Conservation (phyloP, 2,797 vertebrate genomes). For the Chiloscyllium punctatum region DNA sequence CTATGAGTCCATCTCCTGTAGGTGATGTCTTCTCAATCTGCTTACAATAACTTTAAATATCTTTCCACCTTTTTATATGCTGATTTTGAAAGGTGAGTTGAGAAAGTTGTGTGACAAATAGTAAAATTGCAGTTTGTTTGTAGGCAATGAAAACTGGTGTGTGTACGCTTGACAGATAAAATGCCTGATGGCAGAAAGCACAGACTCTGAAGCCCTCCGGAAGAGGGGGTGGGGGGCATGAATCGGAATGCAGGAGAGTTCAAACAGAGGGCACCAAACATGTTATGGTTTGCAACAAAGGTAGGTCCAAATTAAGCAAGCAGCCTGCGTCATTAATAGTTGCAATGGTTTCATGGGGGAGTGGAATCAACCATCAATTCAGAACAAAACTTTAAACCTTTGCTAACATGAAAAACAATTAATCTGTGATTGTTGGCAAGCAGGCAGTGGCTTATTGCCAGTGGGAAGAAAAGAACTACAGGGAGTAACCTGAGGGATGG, state of each 20-base stretch:
- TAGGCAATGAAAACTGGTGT: neutral
- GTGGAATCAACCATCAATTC: conserved; percentile 28
- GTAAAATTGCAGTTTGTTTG: neutral
- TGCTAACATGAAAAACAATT: conserved; percentile 34
- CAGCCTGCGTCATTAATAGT: conserved; percentile 20
- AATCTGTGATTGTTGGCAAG: conserved; percentile 32
- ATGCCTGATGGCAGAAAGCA: conserved; percentile 11
- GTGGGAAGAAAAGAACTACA: conserved; percentile 34
- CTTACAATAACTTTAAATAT: neutral
- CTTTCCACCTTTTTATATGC: neutral
- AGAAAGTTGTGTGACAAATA: neutral
- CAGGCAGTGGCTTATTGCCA: conserved; percentile 30
- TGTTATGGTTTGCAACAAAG: conserved; percentile 11
- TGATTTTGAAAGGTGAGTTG: neutral
- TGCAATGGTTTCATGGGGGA: conserved; percentile 29
- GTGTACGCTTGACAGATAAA: conserved; percentile 31
- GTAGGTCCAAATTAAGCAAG: conserved; percentile 33
- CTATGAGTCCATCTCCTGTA: neutral
- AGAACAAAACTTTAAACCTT: conserved; percentile 30
- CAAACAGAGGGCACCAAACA: conserved; percentile 32
- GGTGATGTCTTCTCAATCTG: neutral
- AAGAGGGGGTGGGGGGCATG: neutral
- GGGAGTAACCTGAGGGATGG: conserved; percentile 38
- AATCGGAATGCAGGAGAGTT: conserved; percentile 35
- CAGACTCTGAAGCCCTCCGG: conserved; percentile 20